Percentiles rank a stretch among this genome's conserved stretches.
phyloP scores from a whole-genome alignment of 2,888 invertebrate species.

The Bellardia pandia region DNA sequence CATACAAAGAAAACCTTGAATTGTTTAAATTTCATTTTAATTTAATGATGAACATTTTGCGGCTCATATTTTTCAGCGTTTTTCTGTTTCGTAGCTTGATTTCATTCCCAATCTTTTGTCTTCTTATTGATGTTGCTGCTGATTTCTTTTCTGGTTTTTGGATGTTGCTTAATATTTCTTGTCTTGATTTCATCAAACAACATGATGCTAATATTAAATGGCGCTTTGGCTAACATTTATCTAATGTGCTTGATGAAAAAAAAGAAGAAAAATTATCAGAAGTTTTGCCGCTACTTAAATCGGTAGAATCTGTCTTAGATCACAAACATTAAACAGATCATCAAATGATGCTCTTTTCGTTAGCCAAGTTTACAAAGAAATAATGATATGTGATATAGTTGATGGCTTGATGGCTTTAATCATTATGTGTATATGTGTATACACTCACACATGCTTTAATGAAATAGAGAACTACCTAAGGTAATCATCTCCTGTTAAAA shows the following conservation, averaged over 20 bases:
- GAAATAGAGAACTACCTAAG: background rate
- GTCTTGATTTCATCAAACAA: slow-evolving; percentile 63
- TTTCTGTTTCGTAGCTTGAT: background rate
- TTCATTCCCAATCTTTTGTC: slow-evolving; percentile 7
- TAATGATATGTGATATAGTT: slow-evolving; percentile 66
- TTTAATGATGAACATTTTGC: slow-evolving; percentile 70
- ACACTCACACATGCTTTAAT: background rate
- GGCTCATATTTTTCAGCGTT: slow-evolving; percentile 40
- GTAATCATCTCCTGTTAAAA: slow-evolving; percentile 44
- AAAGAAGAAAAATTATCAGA: slow-evolving; percentile 58
- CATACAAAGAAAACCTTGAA: slow-evolving; percentile 71
- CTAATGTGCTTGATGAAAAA: slow-evolving; percentile 20
- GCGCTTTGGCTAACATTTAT: slow-evolving; percentile 63
- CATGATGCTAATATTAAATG: slow-evolving; percentile 64
- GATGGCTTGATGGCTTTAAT: slow-evolving; percentile 52
- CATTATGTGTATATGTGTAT: background rate
- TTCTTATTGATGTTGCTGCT: slow-evolving; percentile 31
- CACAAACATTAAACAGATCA: slow-evolving; percentile 29
- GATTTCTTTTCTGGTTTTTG: slow-evolving; percentile 45
- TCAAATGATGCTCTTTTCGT: slow-evolving; percentile 35
- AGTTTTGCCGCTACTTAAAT: slow-evolving; percentile 65
- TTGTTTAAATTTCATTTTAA: slow-evolving; percentile 70
- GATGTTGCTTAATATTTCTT: background rate
- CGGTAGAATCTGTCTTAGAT: slow-evolving; percentile 47
- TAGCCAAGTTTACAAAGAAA: slow-evolving; percentile 52